These are phyloP conservation scores for Digitonthophagus gazella DNA, from an alignment of 2,888 invertebrate genomes.

Conservation along the genomic window DNA sequence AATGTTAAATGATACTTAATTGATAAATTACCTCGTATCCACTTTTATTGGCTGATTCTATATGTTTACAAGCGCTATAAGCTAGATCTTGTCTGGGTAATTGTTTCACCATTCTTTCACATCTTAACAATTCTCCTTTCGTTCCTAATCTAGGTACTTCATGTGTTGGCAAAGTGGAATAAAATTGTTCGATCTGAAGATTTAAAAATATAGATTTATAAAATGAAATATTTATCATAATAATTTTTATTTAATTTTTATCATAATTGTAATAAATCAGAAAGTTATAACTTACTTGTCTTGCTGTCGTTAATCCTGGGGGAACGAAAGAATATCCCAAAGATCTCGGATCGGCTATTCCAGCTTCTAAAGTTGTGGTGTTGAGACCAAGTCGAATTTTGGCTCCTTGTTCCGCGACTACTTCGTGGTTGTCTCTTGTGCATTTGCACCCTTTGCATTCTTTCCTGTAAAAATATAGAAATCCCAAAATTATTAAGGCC, in stretches of 20 bases:
- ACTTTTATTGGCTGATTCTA: constrained; percentile 73
- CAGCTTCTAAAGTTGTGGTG: constrained; percentile 58
- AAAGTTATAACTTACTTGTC: constrained; percentile 41
- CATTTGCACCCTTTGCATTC: constrained; percentile 93
- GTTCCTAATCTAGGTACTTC: constrained; percentile 63
- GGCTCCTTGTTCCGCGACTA: constrained; percentile 53
- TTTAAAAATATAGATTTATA: constrained; percentile 37
- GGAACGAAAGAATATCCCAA: constrained; percentile 51
- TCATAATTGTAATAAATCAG: too few species aligned
- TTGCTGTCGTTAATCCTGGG: constrained; percentile 46
- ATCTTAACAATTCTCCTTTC: constrained; percentile 77
- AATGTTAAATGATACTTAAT: neutral
- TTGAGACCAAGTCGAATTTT: constrained; percentile 45
- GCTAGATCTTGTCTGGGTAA: constrained; percentile 94
- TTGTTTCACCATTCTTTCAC: constrained; percentile 81
- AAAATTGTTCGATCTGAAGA: constrained; percentile 86
- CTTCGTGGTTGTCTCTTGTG: constrained; percentile 84
- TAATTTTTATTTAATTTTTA: too few species aligned
- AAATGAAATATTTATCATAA: too few species aligned
- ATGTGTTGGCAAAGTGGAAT: constrained; percentile 81
- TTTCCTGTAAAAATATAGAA: constrained; percentile 77
- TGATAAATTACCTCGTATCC: constrained; percentile 64
- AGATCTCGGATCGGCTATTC: constrained; percentile 53
- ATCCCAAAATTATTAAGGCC: too few species aligned
- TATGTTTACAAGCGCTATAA: constrained; percentile 81